Conservation (phyloP, 1,140 invertebrate species). For the Neuroterus valhalla region DNA sequence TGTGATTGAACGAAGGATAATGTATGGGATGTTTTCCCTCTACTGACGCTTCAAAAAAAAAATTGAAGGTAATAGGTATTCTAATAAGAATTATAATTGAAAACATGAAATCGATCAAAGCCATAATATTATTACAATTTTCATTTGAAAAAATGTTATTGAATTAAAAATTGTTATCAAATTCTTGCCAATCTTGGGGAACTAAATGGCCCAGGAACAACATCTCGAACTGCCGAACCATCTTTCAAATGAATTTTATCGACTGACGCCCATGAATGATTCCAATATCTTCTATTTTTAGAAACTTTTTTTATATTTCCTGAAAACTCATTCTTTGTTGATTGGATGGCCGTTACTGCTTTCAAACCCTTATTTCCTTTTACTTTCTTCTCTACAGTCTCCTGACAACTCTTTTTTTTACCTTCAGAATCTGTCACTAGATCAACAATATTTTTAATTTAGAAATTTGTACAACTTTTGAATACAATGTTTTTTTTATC, state of each 20-base stretch:
- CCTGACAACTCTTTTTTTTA: slow-evolving; percentile 28
- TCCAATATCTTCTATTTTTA: not conserved
- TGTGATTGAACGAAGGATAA: too few species aligned
- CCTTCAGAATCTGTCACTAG: not conserved
- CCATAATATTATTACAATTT: too few species aligned
- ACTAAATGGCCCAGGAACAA: slow-evolving; percentile 47
- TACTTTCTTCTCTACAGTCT: not conserved
- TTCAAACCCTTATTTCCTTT: slow-evolving; percentile 12
- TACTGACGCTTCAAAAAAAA: too few species aligned
- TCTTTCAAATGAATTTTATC: slow-evolving; percentile 16
- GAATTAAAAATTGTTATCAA: not conserved
- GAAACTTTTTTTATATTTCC: not conserved
- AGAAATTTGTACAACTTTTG: not conserved
- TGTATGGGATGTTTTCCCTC: too few species aligned
- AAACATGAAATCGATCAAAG: too few species aligned
- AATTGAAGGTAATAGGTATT: too few species aligned
- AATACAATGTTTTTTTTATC: not conserved
- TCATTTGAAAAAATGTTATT: too few species aligned
- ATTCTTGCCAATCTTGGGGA: slow-evolving; percentile 39
- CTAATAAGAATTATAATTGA: too few species aligned
- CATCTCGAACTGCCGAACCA: slow-evolving; percentile 21
- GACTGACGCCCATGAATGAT: not conserved
- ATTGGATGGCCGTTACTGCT: not conserved
- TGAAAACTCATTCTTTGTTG: not conserved
- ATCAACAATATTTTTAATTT: slow-evolving; percentile 19